Evolutionary conservation across 92 coral and sea anemone genomes (phyloP).

Genomic region (Palythoa grandis): DNA sequence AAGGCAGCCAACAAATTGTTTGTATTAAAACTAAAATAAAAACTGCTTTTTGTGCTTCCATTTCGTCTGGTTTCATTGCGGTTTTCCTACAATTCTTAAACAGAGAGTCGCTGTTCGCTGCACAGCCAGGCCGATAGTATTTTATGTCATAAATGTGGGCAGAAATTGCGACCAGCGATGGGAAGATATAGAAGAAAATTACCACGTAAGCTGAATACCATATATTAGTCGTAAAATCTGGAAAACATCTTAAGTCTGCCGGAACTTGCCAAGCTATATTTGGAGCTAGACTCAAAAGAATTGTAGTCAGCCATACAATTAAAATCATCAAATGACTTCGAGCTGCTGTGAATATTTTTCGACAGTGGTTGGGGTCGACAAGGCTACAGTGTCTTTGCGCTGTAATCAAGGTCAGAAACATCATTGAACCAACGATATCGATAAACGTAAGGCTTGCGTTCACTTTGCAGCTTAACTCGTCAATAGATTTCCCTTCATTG

Average conservation of each 20-base stretch:
- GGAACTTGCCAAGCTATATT: constrained; percentile 71
- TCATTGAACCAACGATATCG: constrained; percentile 70
- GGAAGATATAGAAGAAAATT: constrained; percentile 61
- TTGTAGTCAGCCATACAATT: constrained; percentile 59
- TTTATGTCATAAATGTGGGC: constrained; percentile 67
- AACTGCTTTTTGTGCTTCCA: constrained; percentile 68
- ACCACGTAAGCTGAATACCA: constrained; percentile 77
- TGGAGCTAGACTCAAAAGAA: constrained; percentile 68
- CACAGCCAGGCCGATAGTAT: constrained; percentile 68
- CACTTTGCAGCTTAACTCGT: constrained; percentile 57
- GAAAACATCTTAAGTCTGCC: constrained; percentile 65
- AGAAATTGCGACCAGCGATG: constrained; percentile 61
- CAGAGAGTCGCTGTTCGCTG: constrained; percentile 41
- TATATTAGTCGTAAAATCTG: constrained; percentile 70
- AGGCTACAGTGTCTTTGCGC: constrained; percentile 72
- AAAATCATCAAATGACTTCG: constrained; percentile 57
- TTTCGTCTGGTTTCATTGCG: constrained; percentile 60
- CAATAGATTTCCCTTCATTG: constrained; percentile 60
- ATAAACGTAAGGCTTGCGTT: constrained; percentile 73
- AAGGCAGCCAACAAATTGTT: constrained; percentile 76
- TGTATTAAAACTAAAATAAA: constrained; percentile 70
- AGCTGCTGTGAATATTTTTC: constrained; percentile 65
- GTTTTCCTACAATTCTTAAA: constrained; percentile 60
- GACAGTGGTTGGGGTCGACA: constrained; percentile 66
- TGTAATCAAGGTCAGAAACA: constrained; percentile 68